Percentiles rank a stretch among this genome's conserved stretches.
phyloP scores from a whole-genome alignment of 1,140 invertebrate species.

The Eurosta solidaginis region DNA sequence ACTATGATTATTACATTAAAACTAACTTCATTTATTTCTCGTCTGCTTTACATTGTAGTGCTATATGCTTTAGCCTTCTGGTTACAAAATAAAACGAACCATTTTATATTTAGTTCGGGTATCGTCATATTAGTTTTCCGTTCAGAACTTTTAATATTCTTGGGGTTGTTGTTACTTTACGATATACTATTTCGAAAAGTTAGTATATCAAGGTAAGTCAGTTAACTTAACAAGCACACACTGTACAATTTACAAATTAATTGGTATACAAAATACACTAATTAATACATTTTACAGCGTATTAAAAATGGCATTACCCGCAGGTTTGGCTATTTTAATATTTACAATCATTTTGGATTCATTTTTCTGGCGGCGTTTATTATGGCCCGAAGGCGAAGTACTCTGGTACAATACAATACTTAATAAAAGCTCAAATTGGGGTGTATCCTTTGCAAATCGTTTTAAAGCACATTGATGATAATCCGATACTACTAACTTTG shows the following conservation, averaged over 20 bases:
- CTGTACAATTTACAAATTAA: neutral
- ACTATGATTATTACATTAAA: neutral
- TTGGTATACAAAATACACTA: neutral
- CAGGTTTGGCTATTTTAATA: slow-evolving; percentile 70
- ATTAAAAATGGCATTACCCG: slow-evolving; percentile 73
- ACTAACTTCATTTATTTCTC: neutral
- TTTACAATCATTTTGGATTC: slow-evolving; percentile 87
- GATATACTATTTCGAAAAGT: slow-evolving; percentile 72
- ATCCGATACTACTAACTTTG: too few relatives aligned
- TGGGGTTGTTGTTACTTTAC: slow-evolving; percentile 84
- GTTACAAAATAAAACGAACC: slow-evolving; percentile 75
- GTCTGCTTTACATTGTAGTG: slow-evolving; percentile 70
- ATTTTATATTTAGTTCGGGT: slow-evolving; percentile 84
- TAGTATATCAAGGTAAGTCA: slow-evolving; percentile 62
- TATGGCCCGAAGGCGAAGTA: slow-evolving; percentile 98
- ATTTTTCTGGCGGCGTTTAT: slow-evolving; percentile 84
- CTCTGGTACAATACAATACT: slow-evolving; percentile 93
- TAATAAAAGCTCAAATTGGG: slow-evolving; percentile 96
- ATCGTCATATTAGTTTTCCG: slow-evolving; percentile 90
- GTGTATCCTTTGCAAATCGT: slow-evolving; percentile 69
- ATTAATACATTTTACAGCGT: slow-evolving; percentile 65
- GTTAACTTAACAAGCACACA: neutral
- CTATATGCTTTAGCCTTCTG: slow-evolving; percentile 84
- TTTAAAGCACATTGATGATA: too few relatives aligned
- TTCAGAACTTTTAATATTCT: slow-evolving; percentile 83